Percentiles rank a stretch among this genome's conserved stretches.
Evolutionary conservation across 2,113 vertebrate genomes (phyloP).

Genomic region (Antidorcas marsupialis): DNA sequence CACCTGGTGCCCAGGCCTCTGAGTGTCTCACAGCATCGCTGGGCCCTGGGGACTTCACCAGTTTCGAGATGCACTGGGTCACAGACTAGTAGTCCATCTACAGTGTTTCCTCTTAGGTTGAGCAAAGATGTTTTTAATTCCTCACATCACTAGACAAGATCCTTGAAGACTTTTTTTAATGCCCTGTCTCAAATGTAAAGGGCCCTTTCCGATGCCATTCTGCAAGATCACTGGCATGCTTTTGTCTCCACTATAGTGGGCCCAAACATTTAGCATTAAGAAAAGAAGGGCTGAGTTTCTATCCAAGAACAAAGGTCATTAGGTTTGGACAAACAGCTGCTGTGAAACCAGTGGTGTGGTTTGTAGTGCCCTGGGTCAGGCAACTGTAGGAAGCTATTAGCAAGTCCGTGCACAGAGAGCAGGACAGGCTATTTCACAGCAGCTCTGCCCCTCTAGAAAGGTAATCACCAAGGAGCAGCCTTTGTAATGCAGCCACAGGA

Average conservation of each 20-base stretch:
- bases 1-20: background rate
- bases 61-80: background rate
- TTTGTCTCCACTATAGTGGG: background rate
- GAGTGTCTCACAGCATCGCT: background rate
- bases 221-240: background rate
- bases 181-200: background rate
- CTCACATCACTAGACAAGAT: constrained; percentile 8
- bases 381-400: background rate
- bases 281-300: background rate
- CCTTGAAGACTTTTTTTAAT: background rate
- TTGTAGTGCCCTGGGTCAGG: background rate
- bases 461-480: background rate
- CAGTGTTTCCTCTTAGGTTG: background rate
- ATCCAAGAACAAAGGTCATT: background rate
- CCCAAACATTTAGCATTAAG: background rate
- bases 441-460: background rate
- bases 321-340: constrained; percentile 6
- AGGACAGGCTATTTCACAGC: background rate
- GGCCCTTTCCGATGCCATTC: background rate
- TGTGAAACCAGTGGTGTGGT: background rate
- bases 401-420: background rate
- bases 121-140: constrained; percentile 18
- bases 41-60: background rate
- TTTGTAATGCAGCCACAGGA: background rate
- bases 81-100: background rate